Evolutionary conservation across 2,113 vertebrate species (phyloP).

Genomic region (Periophthalmus modestus): DNA sequence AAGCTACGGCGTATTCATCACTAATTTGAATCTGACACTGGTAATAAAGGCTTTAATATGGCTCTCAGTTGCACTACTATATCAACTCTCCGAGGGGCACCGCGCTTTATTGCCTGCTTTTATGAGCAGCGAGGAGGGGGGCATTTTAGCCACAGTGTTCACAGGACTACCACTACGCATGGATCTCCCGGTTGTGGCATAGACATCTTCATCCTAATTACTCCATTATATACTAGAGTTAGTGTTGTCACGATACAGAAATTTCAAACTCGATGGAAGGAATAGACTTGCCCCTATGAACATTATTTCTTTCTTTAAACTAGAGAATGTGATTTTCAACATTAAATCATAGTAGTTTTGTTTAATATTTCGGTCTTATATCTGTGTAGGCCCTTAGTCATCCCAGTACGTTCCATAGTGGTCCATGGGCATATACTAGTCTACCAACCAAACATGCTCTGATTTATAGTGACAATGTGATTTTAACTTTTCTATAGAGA

Average conservation of each 20-base stretch:
- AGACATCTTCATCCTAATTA: background rate
- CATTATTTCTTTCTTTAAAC: too few relatives aligned
- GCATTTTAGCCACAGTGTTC: background rate
- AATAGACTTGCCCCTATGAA: too few relatives aligned
- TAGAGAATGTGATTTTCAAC: too few relatives aligned
- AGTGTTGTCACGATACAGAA: too few relatives aligned
- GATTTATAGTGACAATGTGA: too few relatives aligned
- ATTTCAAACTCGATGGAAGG: too few relatives aligned
- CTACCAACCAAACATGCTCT: too few relatives aligned
- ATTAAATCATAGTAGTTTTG: background rate
- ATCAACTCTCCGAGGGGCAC: constrained; percentile 58
- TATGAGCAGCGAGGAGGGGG: constrained; percentile 40
- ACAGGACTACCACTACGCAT: background rate
- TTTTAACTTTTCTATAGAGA: too few relatives aligned
- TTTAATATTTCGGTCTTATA: background rate
- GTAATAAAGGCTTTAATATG: constrained; percentile 66
- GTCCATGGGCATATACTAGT: too few relatives aligned
- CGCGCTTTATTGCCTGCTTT: constrained; percentile 56
- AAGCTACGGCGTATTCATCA: constrained; percentile 18
- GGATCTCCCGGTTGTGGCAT: background rate
- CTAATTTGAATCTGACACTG: constrained; percentile 62
- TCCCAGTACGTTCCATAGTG: too few relatives aligned
- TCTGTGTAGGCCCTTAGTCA: too few relatives aligned
- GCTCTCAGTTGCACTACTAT: constrained; percentile 44
- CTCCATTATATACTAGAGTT: background rate